phyloP scores from a whole-genome alignment of 2,797 vertebrate genomes.

The Craterocephalus amniculus region DNA sequence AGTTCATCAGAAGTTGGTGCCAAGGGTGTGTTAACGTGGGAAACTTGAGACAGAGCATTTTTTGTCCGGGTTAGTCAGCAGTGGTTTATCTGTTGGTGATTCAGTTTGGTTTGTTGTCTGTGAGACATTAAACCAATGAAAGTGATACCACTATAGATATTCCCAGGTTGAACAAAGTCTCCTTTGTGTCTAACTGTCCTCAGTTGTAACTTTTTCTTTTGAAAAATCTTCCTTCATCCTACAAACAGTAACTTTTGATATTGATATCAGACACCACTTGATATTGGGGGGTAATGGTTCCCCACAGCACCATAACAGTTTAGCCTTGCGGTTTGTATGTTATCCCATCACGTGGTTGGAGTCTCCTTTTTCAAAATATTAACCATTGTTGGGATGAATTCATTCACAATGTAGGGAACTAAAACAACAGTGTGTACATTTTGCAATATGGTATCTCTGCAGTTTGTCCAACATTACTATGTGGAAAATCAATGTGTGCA shows the following conservation, averaged over 20 bases:
- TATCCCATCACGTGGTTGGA: neutral
- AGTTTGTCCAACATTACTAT: neutral
- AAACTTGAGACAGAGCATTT: conserved; percentile 34
- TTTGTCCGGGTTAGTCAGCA: conserved; percentile 43
- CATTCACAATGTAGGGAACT: neutral
- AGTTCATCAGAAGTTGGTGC: conserved; percentile 27
- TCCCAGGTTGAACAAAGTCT: neutral
- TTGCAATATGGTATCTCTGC: neutral
- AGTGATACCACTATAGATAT: neutral
- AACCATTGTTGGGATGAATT: neutral
- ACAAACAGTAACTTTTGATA: no score
- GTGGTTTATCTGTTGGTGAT: conserved; percentile 1
- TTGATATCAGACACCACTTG: no score
- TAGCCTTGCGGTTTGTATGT: neutral
- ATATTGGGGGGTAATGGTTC: no score
- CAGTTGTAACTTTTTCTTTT: neutral
- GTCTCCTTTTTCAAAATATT: neutral
- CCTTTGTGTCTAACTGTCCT: neutral
- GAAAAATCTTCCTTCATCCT: neutral
- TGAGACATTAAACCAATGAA: conserved; percentile 4
- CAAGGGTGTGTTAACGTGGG: conserved; percentile 20
- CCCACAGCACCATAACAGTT: neutral
- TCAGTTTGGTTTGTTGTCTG: conserved; percentile 23
- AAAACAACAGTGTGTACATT: neutral
- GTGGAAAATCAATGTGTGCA: neutral